Evolutionary conservation across 2,797 vertebrate genomes (phyloP).

Genomic region (Carapus acus): DNA sequence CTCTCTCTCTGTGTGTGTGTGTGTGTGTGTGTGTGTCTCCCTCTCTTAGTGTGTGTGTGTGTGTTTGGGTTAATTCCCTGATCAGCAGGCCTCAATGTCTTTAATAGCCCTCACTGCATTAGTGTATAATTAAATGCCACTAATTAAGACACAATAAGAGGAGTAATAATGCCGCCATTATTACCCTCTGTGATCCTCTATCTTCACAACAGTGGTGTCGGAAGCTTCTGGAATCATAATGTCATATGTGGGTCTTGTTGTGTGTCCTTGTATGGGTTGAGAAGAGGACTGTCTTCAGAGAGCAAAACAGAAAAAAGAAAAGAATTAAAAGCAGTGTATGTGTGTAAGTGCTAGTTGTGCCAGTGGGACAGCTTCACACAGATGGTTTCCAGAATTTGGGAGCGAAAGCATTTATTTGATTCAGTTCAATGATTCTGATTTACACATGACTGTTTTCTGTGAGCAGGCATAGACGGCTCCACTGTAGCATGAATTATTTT

Average conservation of each 20-base stretch:
- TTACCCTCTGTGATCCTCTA: constrained; percentile 65
- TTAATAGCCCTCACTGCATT: constrained; percentile 66
- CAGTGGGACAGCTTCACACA: too few species aligned
- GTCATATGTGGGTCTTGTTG: constrained; percentile 53
- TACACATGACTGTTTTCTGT: too few species aligned
- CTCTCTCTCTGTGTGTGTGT: constrained; percentile 18
- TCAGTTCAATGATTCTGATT: too few species aligned
- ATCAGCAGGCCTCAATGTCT: constrained; percentile 66
- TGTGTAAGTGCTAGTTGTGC: too few species aligned
- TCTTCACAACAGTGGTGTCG: constrained; percentile 53
- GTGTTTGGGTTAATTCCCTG: constrained; percentile 56
- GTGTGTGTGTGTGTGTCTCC: constrained; percentile 26
- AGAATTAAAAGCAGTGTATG: too few species aligned
- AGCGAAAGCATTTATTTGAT: too few species aligned
- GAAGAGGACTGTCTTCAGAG: background rate
- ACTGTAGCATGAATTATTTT: too few species aligned
- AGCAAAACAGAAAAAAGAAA: too few species aligned
- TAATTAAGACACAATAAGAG: constrained; percentile 73
- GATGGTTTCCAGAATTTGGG: too few species aligned
- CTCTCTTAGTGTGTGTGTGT: constrained; percentile 19
- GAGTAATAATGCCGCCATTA: constrained; percentile 72
- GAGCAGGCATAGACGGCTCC: too few species aligned
- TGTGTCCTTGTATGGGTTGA: constrained; percentile 16
- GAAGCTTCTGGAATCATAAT: constrained; percentile 63
- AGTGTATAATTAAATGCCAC: constrained; percentile 71